phyloP scores from a whole-genome alignment of 2,888 invertebrate genomes.

The Tiphia femorata region DNA sequence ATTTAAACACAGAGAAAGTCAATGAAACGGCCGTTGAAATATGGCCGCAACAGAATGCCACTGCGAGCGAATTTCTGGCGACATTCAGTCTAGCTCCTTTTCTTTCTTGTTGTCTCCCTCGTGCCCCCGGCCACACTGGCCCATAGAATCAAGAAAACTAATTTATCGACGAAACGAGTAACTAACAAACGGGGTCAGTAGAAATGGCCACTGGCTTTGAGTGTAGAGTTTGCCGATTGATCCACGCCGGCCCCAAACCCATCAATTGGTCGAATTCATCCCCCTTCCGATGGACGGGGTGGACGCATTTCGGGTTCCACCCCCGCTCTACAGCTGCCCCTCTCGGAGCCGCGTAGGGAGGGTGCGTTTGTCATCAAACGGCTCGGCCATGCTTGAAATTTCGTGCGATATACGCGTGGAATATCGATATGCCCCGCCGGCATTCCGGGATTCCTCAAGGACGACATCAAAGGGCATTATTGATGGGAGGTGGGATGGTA shows the following conservation, averaged over 20 bases:
- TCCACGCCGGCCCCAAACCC: constrained; percentile 44
- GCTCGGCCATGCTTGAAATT: constrained; percentile 60
- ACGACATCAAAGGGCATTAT: constrained; percentile 44
- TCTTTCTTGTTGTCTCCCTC: too few relatives aligned
- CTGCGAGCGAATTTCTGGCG: too few relatives aligned
- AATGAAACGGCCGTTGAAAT: too few relatives aligned
- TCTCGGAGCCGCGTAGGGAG: constrained; percentile 45
- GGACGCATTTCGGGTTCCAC: constrained; percentile 50
- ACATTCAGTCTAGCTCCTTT: too few relatives aligned
- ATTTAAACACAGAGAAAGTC: too few relatives aligned
- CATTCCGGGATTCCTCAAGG: constrained; percentile 44
- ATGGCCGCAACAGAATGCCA: too few relatives aligned
- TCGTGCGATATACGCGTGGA: constrained; percentile 46
- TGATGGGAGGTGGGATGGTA: too few relatives aligned
- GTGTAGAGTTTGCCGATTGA: constrained; percentile 55
- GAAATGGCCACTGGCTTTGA: constrained; percentile 37
- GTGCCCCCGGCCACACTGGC: too few relatives aligned
- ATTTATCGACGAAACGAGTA: constrained; percentile 33
- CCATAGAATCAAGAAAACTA: too few relatives aligned
- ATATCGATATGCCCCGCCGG: constrained; percentile 48
- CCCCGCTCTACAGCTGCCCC: too few relatives aligned
- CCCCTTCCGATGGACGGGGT: constrained; percentile 41
- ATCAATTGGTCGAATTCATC: constrained; percentile 58
- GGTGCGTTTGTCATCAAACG: constrained; percentile 58
- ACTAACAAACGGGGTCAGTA: constrained; percentile 50